Conservation (phyloP, 64 coral and sea anemone species). For the Stichodactyla mertensii region DNA sequence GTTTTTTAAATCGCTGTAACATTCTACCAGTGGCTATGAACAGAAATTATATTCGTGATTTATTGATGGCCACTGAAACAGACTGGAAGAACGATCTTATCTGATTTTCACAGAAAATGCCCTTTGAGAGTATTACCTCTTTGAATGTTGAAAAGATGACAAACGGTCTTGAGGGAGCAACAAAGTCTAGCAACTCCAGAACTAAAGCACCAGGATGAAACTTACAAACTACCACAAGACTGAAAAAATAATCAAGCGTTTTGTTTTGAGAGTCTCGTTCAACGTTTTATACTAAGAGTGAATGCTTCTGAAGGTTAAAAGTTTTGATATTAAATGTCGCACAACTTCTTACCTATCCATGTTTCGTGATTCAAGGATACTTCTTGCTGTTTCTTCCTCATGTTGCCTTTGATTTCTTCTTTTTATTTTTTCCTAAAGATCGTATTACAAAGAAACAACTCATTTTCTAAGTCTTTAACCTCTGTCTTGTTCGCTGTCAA, state of each 20-base stretch:
- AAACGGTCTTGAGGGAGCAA: slow-evolving; percentile 85
- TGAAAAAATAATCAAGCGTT: slow-evolving; percentile 5
- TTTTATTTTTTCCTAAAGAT: slow-evolving; percentile 51
- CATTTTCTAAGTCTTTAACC: too few relatives aligned
- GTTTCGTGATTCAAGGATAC: slow-evolving; percentile 12
- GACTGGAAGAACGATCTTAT: neutral
- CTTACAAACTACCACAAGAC: slow-evolving; percentile 77
- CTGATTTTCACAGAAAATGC: too few relatives aligned
- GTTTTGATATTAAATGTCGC: too few relatives aligned
- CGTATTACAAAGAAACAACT: neutral
- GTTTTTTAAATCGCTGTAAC: slow-evolving; percentile 58
- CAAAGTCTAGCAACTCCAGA: slow-evolving; percentile 47
- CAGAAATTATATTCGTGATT: neutral
- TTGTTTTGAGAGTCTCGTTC: too few relatives aligned
- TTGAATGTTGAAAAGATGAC: slow-evolving; percentile 81
- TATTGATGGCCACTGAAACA: neutral
- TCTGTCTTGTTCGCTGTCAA: too few relatives aligned
- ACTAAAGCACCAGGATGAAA: slow-evolving; percentile 68
- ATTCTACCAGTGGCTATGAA: slow-evolving; percentile 74
- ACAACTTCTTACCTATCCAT: slow-evolving; percentile 37
- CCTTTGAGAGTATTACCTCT: slow-evolving; percentile 42
- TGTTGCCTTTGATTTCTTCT: slow-evolving; percentile 36
- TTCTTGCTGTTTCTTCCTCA: slow-evolving; percentile 44
- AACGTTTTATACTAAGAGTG: too few relatives aligned
- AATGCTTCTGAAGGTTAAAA: too few relatives aligned